phyloP scores from a whole-genome alignment of 2,113 vertebrate species.

The Eudyptes chrysolophus region DNA sequence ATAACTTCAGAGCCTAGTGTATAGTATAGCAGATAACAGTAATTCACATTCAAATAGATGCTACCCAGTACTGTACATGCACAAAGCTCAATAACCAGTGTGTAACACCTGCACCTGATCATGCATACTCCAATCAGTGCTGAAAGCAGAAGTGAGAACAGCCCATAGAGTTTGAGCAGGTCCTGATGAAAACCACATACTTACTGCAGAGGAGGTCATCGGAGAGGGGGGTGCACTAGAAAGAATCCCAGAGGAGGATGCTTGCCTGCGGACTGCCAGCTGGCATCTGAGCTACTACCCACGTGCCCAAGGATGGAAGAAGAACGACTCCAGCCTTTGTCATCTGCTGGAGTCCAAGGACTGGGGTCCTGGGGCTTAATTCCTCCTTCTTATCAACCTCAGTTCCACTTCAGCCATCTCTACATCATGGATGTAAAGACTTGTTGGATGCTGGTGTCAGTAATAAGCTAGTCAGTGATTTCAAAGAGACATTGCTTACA shows the following conservation, averaged over 20 bases:
- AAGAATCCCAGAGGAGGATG: background rate
- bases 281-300: background rate
- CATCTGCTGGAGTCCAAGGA: background rate
- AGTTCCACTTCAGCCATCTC: background rate
- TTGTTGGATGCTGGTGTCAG: background rate
- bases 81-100: background rate
- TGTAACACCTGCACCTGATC: background rate
- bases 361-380: background rate
- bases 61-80: background rate
- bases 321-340: background rate
- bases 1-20: background rate
- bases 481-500: background rate
- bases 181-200: background rate
- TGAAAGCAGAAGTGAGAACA: background rate
- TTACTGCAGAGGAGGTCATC: background rate
- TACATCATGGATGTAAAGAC: background rate
- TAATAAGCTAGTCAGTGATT: background rate
- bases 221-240: background rate
- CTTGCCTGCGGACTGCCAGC: background rate
- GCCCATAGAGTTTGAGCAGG: background rate
- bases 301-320: fast-evolving
- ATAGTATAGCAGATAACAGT: background rate
- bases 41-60: background rate
- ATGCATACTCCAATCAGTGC: fast-evolving
- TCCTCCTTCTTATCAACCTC: background rate